Conservation (phyloP, 2,797 vertebrate species). For the Yasuhikotakia modesta region DNA sequence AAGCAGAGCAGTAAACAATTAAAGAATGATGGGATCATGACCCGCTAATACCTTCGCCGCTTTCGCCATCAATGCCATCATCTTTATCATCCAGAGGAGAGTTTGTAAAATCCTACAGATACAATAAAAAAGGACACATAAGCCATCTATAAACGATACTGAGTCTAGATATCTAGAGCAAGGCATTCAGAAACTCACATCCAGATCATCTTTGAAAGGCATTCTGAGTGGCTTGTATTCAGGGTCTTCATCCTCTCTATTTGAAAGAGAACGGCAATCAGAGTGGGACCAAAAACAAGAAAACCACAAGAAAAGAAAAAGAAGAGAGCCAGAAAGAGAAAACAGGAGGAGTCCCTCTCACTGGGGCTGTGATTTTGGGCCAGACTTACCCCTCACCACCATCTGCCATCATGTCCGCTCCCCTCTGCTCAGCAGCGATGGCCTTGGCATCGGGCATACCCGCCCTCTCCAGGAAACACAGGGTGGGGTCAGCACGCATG, state of each 20-base stretch:
- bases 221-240: conserved; percentile 96
- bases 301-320: background rate
- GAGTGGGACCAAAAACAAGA: conserved; percentile 4
- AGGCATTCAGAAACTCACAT: conserved; percentile 74
- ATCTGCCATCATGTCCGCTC: conserved; percentile 98
- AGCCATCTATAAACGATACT: background rate
- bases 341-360: conserved; percentile 54
- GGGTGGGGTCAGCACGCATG: conserved; percentile 91
- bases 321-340: conserved; percentile 35
- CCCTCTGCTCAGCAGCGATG: conserved; percentile 98
- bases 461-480: conserved; percentile 96
- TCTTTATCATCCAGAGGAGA: conserved; percentile 95
- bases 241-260: conserved; percentile 94
- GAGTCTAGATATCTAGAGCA: background rate
- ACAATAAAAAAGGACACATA: conserved; percentile 31
- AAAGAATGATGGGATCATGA: background rate
- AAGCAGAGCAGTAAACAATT: background rate
- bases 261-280: conserved; percentile 60
- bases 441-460: conserved; percentile 99
- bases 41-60: conserved; percentile 75
- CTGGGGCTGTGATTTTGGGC: conserved; percentile 55
- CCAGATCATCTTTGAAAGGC: conserved; percentile 95
- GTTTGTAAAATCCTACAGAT: conserved; percentile 87
- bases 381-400: conserved; percentile 92
- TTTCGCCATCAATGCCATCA: conserved; percentile 81